phyloP scores from a whole-genome alignment of 2,797 vertebrate species.

The Eurystomus glaucurus region DNA sequence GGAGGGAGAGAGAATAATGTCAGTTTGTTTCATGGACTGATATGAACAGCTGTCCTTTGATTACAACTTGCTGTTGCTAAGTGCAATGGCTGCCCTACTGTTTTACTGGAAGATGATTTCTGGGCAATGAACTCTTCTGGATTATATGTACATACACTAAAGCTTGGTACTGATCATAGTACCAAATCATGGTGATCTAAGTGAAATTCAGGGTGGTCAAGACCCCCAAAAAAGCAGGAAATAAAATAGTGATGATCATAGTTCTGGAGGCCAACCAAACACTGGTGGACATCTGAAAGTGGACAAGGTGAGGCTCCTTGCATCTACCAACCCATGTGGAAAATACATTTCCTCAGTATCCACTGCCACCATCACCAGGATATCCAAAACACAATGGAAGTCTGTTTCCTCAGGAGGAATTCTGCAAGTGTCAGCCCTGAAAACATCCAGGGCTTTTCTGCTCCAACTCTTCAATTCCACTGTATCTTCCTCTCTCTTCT shows the following conservation, averaged over 20 bases:
- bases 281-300: neutral
- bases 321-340: neutral
- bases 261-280: neutral
- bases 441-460: neutral
- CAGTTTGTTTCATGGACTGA: neutral
- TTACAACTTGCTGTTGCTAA: neutral
- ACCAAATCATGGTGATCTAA: no score
- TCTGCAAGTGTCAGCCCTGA: neutral
- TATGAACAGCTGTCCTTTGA: accelerated
- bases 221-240: no score
- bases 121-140: neutral
- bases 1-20: neutral
- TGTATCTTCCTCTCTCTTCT: neutral
- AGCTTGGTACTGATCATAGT: neutral
- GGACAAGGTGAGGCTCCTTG: neutral
- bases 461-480: neutral
- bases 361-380: neutral
- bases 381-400: neutral
- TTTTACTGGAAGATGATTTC: neutral
- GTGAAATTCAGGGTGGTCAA: no score
- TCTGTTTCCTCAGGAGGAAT: neutral
- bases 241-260: no score
- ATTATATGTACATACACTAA: neutral
- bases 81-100: neutral
- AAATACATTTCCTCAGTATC: neutral